Percentiles rank a stretch among this genome's conserved stretches.
Conservation (phyloP, 2,797 vertebrate species). For the Poeciliopsis gracilis region DNA sequence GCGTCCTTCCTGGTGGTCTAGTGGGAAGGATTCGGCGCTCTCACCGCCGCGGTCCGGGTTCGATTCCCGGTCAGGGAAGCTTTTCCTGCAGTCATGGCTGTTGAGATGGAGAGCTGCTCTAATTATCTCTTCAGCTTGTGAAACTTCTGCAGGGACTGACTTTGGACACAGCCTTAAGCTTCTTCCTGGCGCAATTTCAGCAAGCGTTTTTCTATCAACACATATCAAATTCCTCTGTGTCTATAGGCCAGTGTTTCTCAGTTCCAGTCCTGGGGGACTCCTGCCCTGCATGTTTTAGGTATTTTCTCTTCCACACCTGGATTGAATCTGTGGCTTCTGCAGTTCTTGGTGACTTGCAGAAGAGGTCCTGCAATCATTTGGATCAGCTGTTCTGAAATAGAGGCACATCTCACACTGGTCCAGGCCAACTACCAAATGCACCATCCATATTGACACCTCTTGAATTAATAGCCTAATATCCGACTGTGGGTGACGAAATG, state of each 20-base stretch:
- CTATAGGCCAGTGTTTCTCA: too few species aligned
- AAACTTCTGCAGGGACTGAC: background rate
- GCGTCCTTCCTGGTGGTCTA: conserved; percentile 66
- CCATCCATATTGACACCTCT: background rate
- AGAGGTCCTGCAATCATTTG: too few species aligned
- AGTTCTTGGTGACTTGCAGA: too few species aligned
- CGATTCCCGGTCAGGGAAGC: conserved; percentile 80
- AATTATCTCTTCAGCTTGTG: background rate
- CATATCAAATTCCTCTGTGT: background rate
- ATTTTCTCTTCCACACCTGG: too few species aligned
- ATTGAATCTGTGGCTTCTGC: too few species aligned
- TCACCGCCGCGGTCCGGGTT: conserved; percentile 77
- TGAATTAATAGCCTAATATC: too few species aligned
- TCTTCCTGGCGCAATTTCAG: background rate
- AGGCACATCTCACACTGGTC: too few species aligned
- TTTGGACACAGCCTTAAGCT: background rate
- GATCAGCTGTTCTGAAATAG: too few species aligned
- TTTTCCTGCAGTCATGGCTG: background rate
- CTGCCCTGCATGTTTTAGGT: too few species aligned
- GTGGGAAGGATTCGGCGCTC: conserved; percentile 81
- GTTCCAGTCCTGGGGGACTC: too few species aligned
- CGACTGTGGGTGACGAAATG: background rate
- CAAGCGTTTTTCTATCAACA: background rate
- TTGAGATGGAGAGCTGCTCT: too few species aligned
- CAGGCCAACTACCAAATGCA: background rate